Evolutionary conservation across 2,888 invertebrate species (phyloP).

Genomic region (Ochropleura leucogaster): DNA sequence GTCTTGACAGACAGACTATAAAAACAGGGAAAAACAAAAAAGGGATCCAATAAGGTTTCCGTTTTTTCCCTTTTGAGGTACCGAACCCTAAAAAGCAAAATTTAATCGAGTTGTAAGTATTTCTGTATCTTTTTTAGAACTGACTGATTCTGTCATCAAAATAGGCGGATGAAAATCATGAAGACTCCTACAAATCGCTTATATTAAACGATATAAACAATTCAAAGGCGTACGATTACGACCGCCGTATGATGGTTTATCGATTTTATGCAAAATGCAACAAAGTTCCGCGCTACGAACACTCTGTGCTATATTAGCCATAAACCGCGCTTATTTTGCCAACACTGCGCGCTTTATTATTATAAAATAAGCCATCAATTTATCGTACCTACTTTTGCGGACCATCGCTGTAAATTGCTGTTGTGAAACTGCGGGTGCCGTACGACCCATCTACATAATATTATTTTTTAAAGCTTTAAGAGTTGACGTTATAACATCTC

Average conservation of each 20-base stretch:
- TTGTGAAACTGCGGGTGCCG: slow-evolving; percentile 61
- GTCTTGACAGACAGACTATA: too few relatives aligned
- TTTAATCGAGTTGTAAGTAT: background rate
- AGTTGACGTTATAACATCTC: background rate
- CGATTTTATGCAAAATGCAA: slow-evolving; percentile 89
- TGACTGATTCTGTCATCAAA: background rate
- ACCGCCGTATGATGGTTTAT: slow-evolving; percentile 76
- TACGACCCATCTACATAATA: slow-evolving; percentile 26
- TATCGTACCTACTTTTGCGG: slow-evolving; percentile 74
- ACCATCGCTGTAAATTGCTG: slow-evolving; percentile 68
- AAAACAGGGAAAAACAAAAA: too few relatives aligned
- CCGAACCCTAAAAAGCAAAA: background rate
- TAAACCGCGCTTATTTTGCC: slow-evolving; percentile 79
- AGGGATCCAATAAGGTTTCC: too few relatives aligned
- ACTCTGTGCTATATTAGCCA: slow-evolving; percentile 78
- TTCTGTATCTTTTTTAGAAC: background rate
- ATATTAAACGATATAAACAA: slow-evolving; percentile 48
- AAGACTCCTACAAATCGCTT: slow-evolving; percentile 3
- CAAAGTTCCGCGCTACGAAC: slow-evolving; percentile 78
- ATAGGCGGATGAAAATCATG: background rate
- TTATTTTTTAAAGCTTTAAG: slow-evolving; percentile 34
- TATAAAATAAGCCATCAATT: slow-evolving; percentile 80
- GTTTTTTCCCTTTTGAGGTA: too few relatives aligned
- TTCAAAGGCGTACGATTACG: slow-evolving; percentile 65
- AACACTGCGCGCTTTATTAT: slow-evolving; percentile 75